phyloP scores from a whole-genome alignment of 2,888 invertebrate species.

The Neoscelio sp. region DNA sequence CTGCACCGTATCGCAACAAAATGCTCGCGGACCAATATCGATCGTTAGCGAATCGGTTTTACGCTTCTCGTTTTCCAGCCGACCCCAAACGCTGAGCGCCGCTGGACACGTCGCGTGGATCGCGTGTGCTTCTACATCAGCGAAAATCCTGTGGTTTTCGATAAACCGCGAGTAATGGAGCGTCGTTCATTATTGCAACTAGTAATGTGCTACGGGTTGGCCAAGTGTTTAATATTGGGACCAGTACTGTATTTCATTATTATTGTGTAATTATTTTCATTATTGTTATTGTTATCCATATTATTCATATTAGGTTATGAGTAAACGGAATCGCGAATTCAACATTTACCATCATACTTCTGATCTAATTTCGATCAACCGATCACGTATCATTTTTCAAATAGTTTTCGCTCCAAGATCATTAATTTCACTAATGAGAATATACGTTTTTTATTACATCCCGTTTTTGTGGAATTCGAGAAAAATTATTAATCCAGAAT shows the following conservation, averaged over 20 bases:
- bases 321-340: slow-evolving; percentile 39
- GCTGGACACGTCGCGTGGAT: slow-evolving; percentile 66
- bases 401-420: no score
- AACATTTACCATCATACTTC: no score
- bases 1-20: slow-evolving; percentile 58
- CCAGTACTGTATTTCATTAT: slow-evolving; percentile 60
- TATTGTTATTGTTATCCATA: slow-evolving; percentile 56
- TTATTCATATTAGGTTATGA: slow-evolving; percentile 42
- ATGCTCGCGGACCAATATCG: slow-evolving; percentile 62
- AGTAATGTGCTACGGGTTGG: slow-evolving; percentile 70
- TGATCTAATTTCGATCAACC: slow-evolving; percentile 26
- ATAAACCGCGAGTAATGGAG: slow-evolving; percentile 78
- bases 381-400: neutral
- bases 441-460: slow-evolving; percentile 36
- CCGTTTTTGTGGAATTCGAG: neutral
- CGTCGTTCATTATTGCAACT: slow-evolving; percentile 78
- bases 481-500: slow-evolving; percentile 50
- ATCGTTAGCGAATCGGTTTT: slow-evolving; percentile 65
- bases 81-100: slow-evolving; percentile 51
- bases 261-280: slow-evolving; percentile 62
- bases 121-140: slow-evolving; percentile 69
- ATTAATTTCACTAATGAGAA: slow-evolving; percentile 43
- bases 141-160: slow-evolving; percentile 75
- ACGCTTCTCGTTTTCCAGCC: slow-evolving; percentile 60
- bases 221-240: slow-evolving; percentile 66